Evolutionary conservation across 1,140 invertebrate genomes (phyloP).

Genomic region (Atta texana): DNA sequence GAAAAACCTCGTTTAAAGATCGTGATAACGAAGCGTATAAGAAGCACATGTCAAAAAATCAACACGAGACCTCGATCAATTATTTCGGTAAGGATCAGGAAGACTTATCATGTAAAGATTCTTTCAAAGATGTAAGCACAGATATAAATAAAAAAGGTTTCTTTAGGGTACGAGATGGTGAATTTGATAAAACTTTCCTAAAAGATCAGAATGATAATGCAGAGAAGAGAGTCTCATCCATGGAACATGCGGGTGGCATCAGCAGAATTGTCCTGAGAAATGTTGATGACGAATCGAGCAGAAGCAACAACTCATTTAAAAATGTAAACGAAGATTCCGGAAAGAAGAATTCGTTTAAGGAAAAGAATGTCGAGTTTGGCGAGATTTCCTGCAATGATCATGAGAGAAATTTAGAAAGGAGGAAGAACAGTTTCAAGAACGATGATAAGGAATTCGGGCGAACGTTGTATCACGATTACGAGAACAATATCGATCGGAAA

Average conservation of each 20-base stretch:
- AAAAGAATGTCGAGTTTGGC: slow-evolving; percentile 64
- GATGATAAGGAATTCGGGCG: slow-evolving; percentile 36
- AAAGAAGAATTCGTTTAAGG: slow-evolving; percentile 61
- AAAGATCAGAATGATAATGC: slow-evolving; percentile 30
- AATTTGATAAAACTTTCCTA: slow-evolving; percentile 48
- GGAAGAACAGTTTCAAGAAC: slow-evolving; percentile 50
- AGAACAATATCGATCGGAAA: slow-evolving; percentile 51
- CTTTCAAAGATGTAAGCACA: slow-evolving; percentile 33
- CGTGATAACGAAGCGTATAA: slow-evolving; percentile 39
- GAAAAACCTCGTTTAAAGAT: slow-evolving; percentile 67
- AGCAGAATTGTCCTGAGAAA: slow-evolving; percentile 65
- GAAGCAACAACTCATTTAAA: slow-evolving; percentile 37
- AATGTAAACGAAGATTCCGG: slow-evolving; percentile 33
- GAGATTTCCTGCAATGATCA: slow-evolving; percentile 48
- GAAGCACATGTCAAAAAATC: slow-evolving; percentile 38
- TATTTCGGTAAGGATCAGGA: slow-evolving; percentile 64
- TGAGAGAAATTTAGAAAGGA: slow-evolving; percentile 45
- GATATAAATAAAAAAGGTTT: slow-evolving; percentile 60
- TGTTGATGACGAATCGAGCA: slow-evolving; percentile 56
- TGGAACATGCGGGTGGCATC: slow-evolving; percentile 55
- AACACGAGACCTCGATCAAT: slow-evolving; percentile 3
- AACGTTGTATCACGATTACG: slow-evolving; percentile 20
- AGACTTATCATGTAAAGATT: slow-evolving; percentile 33
- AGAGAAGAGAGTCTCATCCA: slow-evolving; percentile 54
- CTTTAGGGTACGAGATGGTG: slow-evolving; percentile 40